Evolutionary conservation across 2,888 invertebrate genomes (phyloP).

Genomic region (Nephrotoma guestfalica): DNA sequence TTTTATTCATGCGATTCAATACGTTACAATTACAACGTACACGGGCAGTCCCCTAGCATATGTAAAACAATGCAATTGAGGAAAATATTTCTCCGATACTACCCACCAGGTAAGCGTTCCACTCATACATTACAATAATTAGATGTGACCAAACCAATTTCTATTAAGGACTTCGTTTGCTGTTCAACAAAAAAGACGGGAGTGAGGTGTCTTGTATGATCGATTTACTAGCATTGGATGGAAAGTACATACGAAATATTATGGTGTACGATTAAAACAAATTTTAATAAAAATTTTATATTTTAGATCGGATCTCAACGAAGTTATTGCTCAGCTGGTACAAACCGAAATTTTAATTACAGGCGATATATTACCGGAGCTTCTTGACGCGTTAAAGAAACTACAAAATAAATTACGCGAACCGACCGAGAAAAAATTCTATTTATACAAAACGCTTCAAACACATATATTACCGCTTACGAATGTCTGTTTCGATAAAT

Average conservation of each 20-base stretch:
- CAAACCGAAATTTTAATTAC: slow-evolving; percentile 41
- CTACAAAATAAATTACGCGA: slow-evolving; percentile 48
- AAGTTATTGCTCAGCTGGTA: slow-evolving; percentile 36
- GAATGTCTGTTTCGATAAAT: slow-evolving; percentile 55
- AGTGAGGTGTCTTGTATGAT: slow-evolving; percentile 44
- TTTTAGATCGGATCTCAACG: slow-evolving; percentile 39
- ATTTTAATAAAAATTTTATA: neutral
- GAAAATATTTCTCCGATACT: slow-evolving; percentile 54
- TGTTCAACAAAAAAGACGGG: slow-evolving; percentile 42
- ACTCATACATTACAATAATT: slow-evolving; percentile 4
- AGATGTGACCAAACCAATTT: slow-evolving; percentile 2
- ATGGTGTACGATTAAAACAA: neutral
- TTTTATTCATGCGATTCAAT: neutral
- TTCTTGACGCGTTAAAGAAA: slow-evolving; percentile 44
- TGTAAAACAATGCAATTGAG: slow-evolving; percentile 40
- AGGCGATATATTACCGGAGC: slow-evolving; percentile 39
- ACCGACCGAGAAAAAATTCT: slow-evolving; percentile 45
- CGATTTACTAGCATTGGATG: slow-evolving; percentile 46
- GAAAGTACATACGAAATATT: slow-evolving; percentile 17
- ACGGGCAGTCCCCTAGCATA: neutral
- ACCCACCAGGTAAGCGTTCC: slow-evolving; percentile 44
- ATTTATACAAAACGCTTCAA: slow-evolving; percentile 47
- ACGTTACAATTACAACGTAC: neutral
- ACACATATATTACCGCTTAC: slow-evolving; percentile 57
- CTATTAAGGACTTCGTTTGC: slow-evolving; percentile 38